Base-by-base conservation (phyloP, 37 sponge, comb jelly and placozoan genomes). In the Cliona cf. orientalis region DNA sequence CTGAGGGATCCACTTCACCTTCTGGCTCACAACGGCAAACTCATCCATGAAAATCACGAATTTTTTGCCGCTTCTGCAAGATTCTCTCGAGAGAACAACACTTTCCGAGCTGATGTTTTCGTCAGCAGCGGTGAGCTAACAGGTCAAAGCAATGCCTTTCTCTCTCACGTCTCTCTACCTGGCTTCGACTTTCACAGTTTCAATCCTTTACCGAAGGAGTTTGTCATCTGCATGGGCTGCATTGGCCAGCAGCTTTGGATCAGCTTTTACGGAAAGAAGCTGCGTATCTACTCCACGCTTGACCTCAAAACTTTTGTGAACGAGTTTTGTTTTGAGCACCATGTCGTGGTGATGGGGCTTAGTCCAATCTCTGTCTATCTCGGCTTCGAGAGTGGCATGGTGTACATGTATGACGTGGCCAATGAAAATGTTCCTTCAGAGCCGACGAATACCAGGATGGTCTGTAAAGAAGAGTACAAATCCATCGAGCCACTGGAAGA, bases 201-300 rank as follows among this genome's bases (percentile, higher is more conserved):
- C 12, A 59, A 60, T 12, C 46, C 37, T 1, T 69, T 88, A 29
- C 83, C 82, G 28, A 69, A 63, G 45, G 68, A 58, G 25, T 82
- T 74, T 75, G 76, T 88, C 19, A 69, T 82, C 62, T 81, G 83
- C 41, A 88, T 88, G 89, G 71, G 83, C 31, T 88, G 89, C 57
- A 61, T 82, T 0, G 58, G 70, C 7, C 29, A 43, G 2, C 69
- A 77, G 46, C 78, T 88, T 5, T 88, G 89, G 89, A 78, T 88
- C 42, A 88, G 89, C 41, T 81, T 82, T 66, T 70, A 60, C 42
- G 75, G 80, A 14, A 75, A 76, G 36, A 76, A 43, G 32, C 72
- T 88, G 6, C 69, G 67, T 28, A 83, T 88, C 26, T 88, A 82
- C 58, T 82, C 83, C 17, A 41, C 58, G 42, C 23, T n/a, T 17